Evolutionary conservation across 2,888 invertebrate species (phyloP).

Genomic region (Eulithis prunata): DNA sequence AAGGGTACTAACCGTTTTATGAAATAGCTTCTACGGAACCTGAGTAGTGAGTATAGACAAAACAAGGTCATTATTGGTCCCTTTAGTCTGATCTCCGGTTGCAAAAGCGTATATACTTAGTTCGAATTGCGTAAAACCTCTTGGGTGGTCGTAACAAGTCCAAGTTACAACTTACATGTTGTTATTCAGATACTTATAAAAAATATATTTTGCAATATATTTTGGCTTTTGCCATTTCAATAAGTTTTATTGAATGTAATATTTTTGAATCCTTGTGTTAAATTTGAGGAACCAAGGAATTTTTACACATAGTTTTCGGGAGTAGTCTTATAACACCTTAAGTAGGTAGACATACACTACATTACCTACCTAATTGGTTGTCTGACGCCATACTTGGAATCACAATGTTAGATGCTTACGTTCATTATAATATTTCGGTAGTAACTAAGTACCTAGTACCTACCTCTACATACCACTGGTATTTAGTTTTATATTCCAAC

Average conservation of each 20-base stretch:
- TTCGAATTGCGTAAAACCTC: slow-evolving; percentile 17
- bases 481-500: not conserved
- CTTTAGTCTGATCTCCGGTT: slow-evolving; percentile 9
- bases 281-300: too few relatives aligned
- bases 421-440: too few relatives aligned
- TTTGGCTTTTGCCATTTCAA: not conserved
- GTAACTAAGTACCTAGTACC: too few relatives aligned
- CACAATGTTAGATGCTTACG: too few relatives aligned
- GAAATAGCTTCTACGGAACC: slow-evolving; percentile 1
- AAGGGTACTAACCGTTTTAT: not conserved
- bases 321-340: too few relatives aligned
- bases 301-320: too few relatives aligned
- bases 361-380: too few relatives aligned
- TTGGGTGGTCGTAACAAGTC: slow-evolving; percentile 22
- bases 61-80: slow-evolving; percentile 2
- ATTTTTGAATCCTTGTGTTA: too few relatives aligned
- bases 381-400: too few relatives aligned
- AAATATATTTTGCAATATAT: slow-evolving; percentile 1
- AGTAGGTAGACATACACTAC: too few relatives aligned
- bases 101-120: slow-evolving; percentile 6
- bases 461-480: not conserved
- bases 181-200: not conserved
- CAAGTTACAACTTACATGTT: slow-evolving; percentile 17
- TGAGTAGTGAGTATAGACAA: not conserved
- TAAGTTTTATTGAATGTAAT: not conserved